Base-by-base conservation (phyloP, 2,888 invertebrate genomes). In the Aethes cnicana region DNA sequence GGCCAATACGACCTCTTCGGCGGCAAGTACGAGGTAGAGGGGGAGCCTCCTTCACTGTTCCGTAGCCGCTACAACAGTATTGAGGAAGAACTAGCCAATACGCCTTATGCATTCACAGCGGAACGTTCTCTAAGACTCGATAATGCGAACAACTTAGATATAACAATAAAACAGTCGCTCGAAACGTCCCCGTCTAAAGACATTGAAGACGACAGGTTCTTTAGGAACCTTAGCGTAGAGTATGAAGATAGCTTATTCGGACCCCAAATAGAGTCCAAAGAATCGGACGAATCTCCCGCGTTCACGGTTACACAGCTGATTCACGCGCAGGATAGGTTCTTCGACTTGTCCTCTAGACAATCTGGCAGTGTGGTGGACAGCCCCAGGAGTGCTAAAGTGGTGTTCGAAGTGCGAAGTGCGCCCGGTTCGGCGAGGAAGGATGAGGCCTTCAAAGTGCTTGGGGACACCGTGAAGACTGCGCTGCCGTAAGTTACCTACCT, bases 11-110 rank as follows among this genome's bases (percentile, higher is more conserved):
- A 89, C 62, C 73, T 89, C 8, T 87, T 89, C 59, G 84, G 88
- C 2, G 81, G 79, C 11, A 84, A 84, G 50, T 87, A 87, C 59
- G 85, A 81, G 6, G 61, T 69, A 2, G 73, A 72, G 23, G 71
- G 77, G 53, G 77, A 68, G 8, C 71, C 74, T 16, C 76, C 72
- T 2, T 88, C 89, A 16, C 72, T 90, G 1, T 90, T 90, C 68
- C 72, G 90, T 4, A 88, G 86, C 55, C 77, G 90, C 2, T 88
- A 89, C 81, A 90, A 90, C 59, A 90, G 89, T 54, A 78, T 90
- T 1, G 90, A 90, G 56, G 86, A 89, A 52, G 90, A 90, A 20
- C 65, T 90, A 0, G 89, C 90, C 0, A 90, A 90, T 57, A 90
- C 90, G 42, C 90, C 90, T 14, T 90, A 90, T 68, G 90, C 90